Conservation (phyloP, 2,888 invertebrate genomes). For the Drosophila robusta region DNA sequence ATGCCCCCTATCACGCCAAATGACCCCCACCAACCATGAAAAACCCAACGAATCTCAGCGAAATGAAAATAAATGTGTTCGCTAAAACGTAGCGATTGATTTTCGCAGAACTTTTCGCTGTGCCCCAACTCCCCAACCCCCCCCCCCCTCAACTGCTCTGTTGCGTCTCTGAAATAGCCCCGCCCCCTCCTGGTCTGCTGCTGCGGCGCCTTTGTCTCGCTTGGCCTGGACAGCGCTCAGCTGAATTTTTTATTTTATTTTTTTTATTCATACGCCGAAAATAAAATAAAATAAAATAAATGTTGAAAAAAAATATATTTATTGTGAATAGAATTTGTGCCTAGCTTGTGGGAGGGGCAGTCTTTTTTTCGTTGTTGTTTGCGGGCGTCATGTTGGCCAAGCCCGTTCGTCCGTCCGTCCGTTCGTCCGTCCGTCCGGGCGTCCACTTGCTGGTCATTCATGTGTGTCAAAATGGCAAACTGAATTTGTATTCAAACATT, state of each 20-base stretch:
- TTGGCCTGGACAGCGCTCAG: slow-evolving; percentile 11
- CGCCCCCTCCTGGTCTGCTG: background rate
- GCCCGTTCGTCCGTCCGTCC: slow-evolving; percentile 15
- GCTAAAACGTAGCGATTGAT: slow-evolving; percentile 84
- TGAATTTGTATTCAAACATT: slow-evolving; percentile 77
- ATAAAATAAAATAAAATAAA: slow-evolving; percentile 19
- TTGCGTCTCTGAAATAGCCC: background rate
- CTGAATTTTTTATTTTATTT: slow-evolving; percentile 14
- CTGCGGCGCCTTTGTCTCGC: background rate
- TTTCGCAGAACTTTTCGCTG: slow-evolving; percentile 59
- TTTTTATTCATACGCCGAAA: slow-evolving; percentile 63
- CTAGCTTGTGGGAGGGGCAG: slow-evolving; percentile 3
- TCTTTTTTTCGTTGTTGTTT: slow-evolving; percentile 31
- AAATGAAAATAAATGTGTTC: slow-evolving; percentile 84
- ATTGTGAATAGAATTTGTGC: slow-evolving; percentile 51
- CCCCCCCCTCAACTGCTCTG: background rate
- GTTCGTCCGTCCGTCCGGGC: slow-evolving; percentile 17
- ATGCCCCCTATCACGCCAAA: slow-evolving; percentile 1
- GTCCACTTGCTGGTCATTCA: slow-evolving; percentile 71
- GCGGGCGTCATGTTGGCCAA: slow-evolving; percentile 60
- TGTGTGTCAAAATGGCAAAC: slow-evolving; percentile 80
- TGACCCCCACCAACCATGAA: background rate
- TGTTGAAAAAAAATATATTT: slow-evolving; percentile 15
- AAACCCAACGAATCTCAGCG: slow-evolving; percentile 62
- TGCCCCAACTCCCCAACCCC: background rate